Conservation (phyloP, 2,888 invertebrate species). For the Tiliacea citrago region DNA sequence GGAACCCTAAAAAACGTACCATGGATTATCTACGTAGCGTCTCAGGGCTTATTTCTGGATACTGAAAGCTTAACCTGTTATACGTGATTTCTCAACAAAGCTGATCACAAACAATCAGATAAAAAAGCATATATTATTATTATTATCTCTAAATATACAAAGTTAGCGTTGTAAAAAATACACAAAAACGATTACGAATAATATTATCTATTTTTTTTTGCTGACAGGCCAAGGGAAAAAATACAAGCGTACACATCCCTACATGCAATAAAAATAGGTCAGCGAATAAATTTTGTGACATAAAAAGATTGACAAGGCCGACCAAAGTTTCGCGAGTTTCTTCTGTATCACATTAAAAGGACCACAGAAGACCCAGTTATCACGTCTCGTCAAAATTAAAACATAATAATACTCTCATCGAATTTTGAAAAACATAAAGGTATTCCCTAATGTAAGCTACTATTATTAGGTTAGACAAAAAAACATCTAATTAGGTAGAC, state of each 20-base stretch:
- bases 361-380: conserved; percentile 12
- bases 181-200: neutral
- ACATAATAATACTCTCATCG: too few species aligned
- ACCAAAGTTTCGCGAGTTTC: conserved; percentile 69
- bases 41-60: neutral
- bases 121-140: too few species aligned
- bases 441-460: too few species aligned
- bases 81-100: neutral
- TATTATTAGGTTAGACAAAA: too few species aligned
- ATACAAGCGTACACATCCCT: conserved; percentile 30
- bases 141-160: too few species aligned
- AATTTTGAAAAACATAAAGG: too few species aligned
- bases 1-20: neutral
- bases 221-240: conserved; percentile 31
- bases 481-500: too few species aligned
- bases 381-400: neutral
- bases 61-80: neutral
- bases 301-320: conserved; percentile 73
- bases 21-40: neutral
- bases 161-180: neutral
- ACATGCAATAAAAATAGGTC: conserved; percentile 60
- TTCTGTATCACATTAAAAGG: neutral
- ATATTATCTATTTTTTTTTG: conserved; percentile 24
- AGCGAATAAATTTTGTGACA: conserved; percentile 66
- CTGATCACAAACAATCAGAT: too few species aligned